A percentile compares a stretch with the other conserved stretches of the same genome.
Evolutionary conservation across 2,797 vertebrate species (phyloP).

Genomic region (Eulemur albifrons): DNA sequence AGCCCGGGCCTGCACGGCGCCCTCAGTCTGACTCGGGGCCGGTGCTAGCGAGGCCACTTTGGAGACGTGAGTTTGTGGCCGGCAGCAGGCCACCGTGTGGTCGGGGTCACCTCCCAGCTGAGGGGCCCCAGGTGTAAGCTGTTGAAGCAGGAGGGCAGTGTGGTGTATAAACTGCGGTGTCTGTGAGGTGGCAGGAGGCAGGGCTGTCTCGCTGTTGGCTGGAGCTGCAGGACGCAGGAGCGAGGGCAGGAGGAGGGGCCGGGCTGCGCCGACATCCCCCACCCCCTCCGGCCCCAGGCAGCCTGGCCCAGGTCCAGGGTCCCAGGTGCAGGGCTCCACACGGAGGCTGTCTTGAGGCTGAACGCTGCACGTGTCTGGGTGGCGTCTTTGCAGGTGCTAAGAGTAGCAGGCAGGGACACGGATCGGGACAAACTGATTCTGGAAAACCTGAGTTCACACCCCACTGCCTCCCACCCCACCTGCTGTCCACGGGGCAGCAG

Average conservation of each 20-base stretch:
- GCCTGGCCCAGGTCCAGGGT: background rate
- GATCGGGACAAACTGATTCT: background rate
- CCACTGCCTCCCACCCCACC: too few species aligned
- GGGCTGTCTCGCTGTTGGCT: background rate
- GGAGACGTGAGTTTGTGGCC: background rate
- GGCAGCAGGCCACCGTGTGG: background rate
- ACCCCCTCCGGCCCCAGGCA: background rate
- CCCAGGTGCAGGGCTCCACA: background rate
- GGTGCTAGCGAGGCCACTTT: background rate
- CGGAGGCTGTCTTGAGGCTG: background rate
- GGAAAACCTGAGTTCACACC: background rate
- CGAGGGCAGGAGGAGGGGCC: background rate
- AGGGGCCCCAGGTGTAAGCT: background rate
- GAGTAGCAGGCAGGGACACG: background rate
- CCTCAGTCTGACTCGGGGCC: background rate
- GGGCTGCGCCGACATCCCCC: too few species aligned
- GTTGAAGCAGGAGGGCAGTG: background rate
- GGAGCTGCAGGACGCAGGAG: background rate
- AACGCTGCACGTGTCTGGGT: too few species aligned
- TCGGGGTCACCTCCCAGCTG: background rate
- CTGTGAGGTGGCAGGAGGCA: background rate
- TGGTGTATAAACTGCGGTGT: background rate
- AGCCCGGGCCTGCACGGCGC: background rate
- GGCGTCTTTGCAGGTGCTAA: background rate
- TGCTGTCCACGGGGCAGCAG: background rate